Base-by-base conservation (phyloP, 2,888 invertebrate species). In the Bembecia ichneumoniformis region DNA sequence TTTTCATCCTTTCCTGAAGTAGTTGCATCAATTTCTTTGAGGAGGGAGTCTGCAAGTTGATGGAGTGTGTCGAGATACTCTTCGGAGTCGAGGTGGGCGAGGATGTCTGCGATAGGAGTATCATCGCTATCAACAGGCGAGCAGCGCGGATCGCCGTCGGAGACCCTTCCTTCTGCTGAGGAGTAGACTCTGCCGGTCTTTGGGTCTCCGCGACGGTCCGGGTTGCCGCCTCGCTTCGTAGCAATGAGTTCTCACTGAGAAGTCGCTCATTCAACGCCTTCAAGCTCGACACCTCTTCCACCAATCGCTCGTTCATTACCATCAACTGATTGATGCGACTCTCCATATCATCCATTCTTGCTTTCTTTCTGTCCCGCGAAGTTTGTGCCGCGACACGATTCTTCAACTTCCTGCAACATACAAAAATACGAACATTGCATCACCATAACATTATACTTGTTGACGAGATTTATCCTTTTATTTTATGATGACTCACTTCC, bases 351-450 rank as follows among this genome's bases (percentile, higher is more conserved):
- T 95, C 94, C 91, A 98, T 94, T 71, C 93, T 93, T 0, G 95
- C 95, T 77, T 98, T 98, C 74, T 99, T 99, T 45, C 97, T 90
- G 79, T 99, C 99, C 49, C 99, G 91, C 0, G 98, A 98, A 47
- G 96, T 97, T 82, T 99, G 99, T 2, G 99, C 99, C 35, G 99
- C 98, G 20, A 98, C 97, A 58, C 98, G 90, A 76, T 98, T 98
- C 77, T 98, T 98, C 63, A 98, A 76, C 84, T 98, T 98, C 76
- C 98, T 97, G 77, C 28, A 84, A 52, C 47, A 28, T 28, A 28
- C 28, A 28, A 40, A 40, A 5, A 14, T 11, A n/a, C 2, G 11
- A n/a, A 36, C 17, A 35, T 14, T 14, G 46, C 35, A 35, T 13
- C 14, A 40, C 10, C 14, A 40, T 40, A n/a, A 40, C 40, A n/a